Evolutionary conservation across 1,140 invertebrate species (phyloP), one percentile per base, ranked within the genome.

Genomic region (Orchestia grillus): DNA sequence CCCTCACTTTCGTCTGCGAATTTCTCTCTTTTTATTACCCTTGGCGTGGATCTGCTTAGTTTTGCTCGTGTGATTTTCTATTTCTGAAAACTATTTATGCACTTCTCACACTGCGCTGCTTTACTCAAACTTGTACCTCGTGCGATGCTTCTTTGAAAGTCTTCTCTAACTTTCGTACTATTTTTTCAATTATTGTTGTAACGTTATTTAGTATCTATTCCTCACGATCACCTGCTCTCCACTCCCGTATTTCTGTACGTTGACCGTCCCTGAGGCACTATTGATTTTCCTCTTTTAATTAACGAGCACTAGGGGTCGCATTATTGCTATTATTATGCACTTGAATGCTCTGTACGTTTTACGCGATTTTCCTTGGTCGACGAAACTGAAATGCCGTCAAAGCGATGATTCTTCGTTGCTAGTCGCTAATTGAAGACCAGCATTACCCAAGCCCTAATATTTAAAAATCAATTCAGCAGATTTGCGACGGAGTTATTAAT

Each of bases 11-110:
- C 44, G 44, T 94, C 92, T 94, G 92, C 43, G 92, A 94, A 47
- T 94, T 94, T 94, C 92, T 94, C 90, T 94, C 92, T 94, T 44
- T 94, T 45, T 94, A 45, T 94, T 47, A 94, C 92, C 92, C 92
- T 94, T 94, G 92, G 92, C 92, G 92, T 94, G 92, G 92, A 94
- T 94, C 92, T 94, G 92, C 92, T 94, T 94, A 40, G 88, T 90
- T 90, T 94, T 94, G 43, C 92, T 94, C 92, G 41, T 94, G 92
- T 94, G 92, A 94, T 40, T 94, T 94, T 47, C 40, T 94, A 44
- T 45, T 44, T 45, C 44, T 47, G 40, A 44, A 47, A 94, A 44
- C 44, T 94, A 45, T 94, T 94, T 40, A 94, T 19, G 92, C 92
- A 94, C 92, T 45, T 47, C 44, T 94, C 44, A n/a, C 92, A 45